Evolutionary conservation across 2,888 invertebrate genomes (phyloP).

Genomic region (Herminia tarsipennalis): DNA sequence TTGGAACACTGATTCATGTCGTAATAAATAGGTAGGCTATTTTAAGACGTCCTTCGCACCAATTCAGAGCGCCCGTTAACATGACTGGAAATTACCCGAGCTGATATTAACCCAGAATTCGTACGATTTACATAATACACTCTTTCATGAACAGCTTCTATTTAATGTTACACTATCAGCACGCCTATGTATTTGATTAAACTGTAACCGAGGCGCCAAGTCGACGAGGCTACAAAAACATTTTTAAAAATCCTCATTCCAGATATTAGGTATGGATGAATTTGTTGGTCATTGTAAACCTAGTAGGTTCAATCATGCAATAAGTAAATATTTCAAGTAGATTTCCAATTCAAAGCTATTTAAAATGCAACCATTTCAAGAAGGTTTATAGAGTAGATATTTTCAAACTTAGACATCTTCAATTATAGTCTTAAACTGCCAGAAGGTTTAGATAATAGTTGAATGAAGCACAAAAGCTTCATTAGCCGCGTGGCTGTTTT

Average conservation of each 20-base stretch:
- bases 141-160: conserved; percentile 49
- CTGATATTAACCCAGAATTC: conserved; percentile 68
- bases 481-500: conserved; percentile 59
- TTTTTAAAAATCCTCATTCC: too few relatives aligned
- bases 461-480: conserved; percentile 60
- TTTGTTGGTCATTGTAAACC: too few relatives aligned
- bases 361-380: too few relatives aligned
- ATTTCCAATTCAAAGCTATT: too few relatives aligned
- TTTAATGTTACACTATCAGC: conserved; percentile 47
- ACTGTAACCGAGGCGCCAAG: conserved; percentile 45
- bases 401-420: too few relatives aligned
- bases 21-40: conserved; percentile 75
- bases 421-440: too few relatives aligned
- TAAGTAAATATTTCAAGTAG: too few relatives aligned
- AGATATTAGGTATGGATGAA: too few relatives aligned
- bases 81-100: conserved; percentile 69
- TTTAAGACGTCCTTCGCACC: conserved; percentile 80
- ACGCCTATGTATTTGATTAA: conserved; percentile 43
- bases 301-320: too few relatives aligned
- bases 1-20: conserved; percentile 67
- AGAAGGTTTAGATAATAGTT: too few relatives aligned
- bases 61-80: conserved; percentile 71
- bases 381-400: too few relatives aligned
- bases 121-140: conserved; percentile 59
- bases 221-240: too few relatives aligned